Evolutionary conservation across 2,113 vertebrate species (phyloP).

Genomic region (Gallinago paraguaiae): DNA sequence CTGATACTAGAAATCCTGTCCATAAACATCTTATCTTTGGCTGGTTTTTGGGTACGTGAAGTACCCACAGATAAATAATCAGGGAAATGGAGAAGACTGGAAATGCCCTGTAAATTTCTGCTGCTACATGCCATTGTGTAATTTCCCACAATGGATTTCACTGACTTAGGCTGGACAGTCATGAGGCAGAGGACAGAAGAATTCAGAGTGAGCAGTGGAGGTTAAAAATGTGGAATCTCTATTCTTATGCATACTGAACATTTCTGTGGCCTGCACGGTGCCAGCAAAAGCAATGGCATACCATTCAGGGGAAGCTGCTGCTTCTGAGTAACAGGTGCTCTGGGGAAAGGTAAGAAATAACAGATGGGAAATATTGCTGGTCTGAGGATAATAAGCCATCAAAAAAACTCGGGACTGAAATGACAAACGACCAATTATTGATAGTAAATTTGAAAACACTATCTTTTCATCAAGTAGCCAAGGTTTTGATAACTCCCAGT

Average conservation of each 20-base stretch:
- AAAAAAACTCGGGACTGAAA: not conserved
- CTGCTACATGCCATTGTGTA: not conserved
- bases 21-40: not conserved
- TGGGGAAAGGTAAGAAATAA: not conserved
- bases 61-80: not conserved
- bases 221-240: not conserved
- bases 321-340: not conserved
- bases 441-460: not conserved
- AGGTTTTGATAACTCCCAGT: not conserved
- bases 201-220: not conserved
- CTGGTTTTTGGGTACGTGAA: not conserved
- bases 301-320: not conserved
- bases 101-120: not conserved
- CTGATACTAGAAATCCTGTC: not conserved
- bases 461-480: not conserved
- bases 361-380: not conserved
- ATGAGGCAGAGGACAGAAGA: not conserved
- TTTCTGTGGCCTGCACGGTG: not conserved
- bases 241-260: not conserved
- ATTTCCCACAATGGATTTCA: not conserved
- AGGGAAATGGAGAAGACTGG: not conserved
- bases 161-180: not conserved
- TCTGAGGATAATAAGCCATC: not conserved
- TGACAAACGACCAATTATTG: not conserved
- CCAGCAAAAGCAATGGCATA: not conserved